A percentile compares a stretch with the other conserved stretches of the same genome.
phyloP scores from a whole-genome alignment of 2,113 vertebrate species.

The Cyanocitta stelleri region DNA sequence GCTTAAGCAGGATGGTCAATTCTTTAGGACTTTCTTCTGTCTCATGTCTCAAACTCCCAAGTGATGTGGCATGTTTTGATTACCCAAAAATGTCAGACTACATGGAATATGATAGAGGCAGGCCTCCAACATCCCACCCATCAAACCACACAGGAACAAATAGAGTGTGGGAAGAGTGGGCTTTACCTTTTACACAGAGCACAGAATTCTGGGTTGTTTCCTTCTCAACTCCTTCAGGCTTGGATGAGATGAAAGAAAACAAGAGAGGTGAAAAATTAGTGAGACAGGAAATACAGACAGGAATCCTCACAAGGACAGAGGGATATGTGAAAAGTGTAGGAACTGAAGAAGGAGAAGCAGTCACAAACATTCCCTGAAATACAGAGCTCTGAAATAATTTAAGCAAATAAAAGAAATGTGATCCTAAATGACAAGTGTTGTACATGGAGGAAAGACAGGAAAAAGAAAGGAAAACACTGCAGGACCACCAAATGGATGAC shows the following conservation, averaged over 20 bases:
- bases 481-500: background rate
- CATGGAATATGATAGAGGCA: background rate
- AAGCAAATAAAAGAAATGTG: background rate
- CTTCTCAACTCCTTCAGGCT: slow-evolving; percentile 73
- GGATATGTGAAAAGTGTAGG: background rate
- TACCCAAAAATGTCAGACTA: background rate
- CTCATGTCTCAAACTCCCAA: background rate
- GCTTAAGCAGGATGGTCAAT: background rate
- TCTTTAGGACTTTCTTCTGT: background rate
- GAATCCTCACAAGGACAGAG: background rate
- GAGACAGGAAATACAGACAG: background rate
- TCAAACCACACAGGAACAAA: background rate
- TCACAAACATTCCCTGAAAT: background rate
- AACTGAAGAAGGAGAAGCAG: background rate
- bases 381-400: background rate
- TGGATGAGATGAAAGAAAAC: background rate
- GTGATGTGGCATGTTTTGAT: background rate
- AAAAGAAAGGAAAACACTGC: background rate
- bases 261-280: slow-evolving; percentile 4
- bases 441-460: background rate
- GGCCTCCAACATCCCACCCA: background rate
- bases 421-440: background rate
- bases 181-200: slow-evolving; percentile 69
- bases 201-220: slow-evolving; percentile 63
- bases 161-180: background rate